Base-by-base conservation (phyloP, 2,888 invertebrate genomes). In the Metallyticus violacea region DNA sequence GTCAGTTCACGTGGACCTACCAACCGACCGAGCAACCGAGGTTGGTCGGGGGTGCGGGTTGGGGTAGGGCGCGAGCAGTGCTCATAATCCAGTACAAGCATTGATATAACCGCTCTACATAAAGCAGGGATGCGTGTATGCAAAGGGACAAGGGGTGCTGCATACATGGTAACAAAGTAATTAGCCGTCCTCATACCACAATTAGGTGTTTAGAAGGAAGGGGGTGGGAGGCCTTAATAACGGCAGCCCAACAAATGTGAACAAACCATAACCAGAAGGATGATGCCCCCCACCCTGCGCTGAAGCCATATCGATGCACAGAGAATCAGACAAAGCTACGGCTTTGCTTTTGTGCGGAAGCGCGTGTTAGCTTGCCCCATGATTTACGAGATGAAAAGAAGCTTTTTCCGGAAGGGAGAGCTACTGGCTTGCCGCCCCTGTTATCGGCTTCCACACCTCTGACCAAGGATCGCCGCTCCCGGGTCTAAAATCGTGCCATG, bases 111-210 rank as follows among this genome's bases (percentile, higher is more conserved):
- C 83, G 77, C 77, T 76, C 83, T 83, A 83, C 77, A 82, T 82
- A 82, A 82, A 82, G 82, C 82, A 82, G 62, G 27, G 82, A 40
- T 81, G 79, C 28, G 27, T 79, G 15, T 81, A 22, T 22, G 40
- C 40, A 79, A 26, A 76, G 77, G 77, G 81, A 7, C 40, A 40
- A n/a, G 76, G 81, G 78, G 82, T 40, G 86, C 82, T 86, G 78
- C 83, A 86, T 86, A 86, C 82, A 82, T 81, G 77, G 87, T 87
- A 87, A 85, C 87, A 87, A 87, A 87, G 87, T 87, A 87, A 87
- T 87, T 87, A 87, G 87, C 62, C 86, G 79, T 87, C 78, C 87
- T 88, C 87, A 85, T 79, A 77, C 85, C 86, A 87, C 88, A 88
- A 88, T 88, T 88, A 88, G 87, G 85, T 87, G 85, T 83, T 78